A percentile compares a stretch with the other conserved stretches of the same genome.
Evolutionary conservation across 2,113 vertebrate species (phyloP).

Genomic region (Bujurquina vittata): DNA sequence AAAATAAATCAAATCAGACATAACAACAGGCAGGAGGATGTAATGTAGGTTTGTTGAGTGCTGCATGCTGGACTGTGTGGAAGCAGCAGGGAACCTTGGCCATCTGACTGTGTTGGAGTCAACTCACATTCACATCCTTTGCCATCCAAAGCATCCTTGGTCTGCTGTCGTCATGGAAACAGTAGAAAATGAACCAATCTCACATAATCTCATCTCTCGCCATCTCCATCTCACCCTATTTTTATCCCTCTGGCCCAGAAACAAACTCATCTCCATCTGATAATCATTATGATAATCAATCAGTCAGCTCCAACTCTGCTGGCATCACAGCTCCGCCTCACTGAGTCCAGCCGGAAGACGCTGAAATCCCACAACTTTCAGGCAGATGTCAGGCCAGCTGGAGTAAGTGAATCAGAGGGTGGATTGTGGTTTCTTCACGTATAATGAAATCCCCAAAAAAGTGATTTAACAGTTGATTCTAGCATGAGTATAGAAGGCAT

Average conservation of each 20-base stretch:
- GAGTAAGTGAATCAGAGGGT: too few species aligned
- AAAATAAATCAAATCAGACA: too few species aligned
- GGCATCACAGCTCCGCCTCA: background rate
- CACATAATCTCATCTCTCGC: background rate
- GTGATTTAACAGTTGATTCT: background rate
- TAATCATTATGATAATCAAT: background rate
- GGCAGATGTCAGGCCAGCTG: too few species aligned
- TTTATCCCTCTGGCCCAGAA: background rate
- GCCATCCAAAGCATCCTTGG: slow-evolving; percentile 31
- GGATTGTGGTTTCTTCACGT: too few species aligned
- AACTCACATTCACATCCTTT: background rate
- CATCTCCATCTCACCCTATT: background rate
- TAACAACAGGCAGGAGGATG: background rate
- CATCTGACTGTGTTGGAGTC: too few species aligned
- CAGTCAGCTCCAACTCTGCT: background rate
- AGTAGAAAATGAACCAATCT: slow-evolving; percentile 42
- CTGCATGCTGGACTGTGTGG: too few species aligned
- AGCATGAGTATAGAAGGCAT: background rate
- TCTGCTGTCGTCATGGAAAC: slow-evolving; percentile 69
- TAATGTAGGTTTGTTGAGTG: background rate
- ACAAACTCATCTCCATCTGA: background rate
- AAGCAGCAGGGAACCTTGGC: too few species aligned
- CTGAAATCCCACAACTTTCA: too few species aligned
- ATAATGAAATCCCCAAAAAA: background rate
- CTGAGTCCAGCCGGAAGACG: background rate